A percentile compares a stretch with the other conserved stretches of the same genome.
phyloP scores from a whole-genome alignment of 2,888 invertebrate genomes.

The Gortyna flavago region DNA sequence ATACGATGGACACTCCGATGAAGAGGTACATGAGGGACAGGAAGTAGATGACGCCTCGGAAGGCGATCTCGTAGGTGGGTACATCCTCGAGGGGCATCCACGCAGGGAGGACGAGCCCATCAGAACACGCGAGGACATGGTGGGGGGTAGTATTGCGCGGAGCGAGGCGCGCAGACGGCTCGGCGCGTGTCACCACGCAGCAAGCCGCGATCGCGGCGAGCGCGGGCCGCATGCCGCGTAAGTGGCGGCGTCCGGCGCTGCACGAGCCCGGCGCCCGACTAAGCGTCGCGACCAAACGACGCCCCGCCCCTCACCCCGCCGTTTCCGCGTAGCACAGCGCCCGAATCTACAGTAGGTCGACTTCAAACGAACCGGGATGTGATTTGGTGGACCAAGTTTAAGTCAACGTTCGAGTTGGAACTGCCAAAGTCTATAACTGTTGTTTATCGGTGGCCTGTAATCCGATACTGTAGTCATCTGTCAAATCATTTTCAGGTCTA shows the following conservation, averaged over 20 bases:
- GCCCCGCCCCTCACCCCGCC: slow-evolving; percentile 66
- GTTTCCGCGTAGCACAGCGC: slow-evolving; percentile 56
- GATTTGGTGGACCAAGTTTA: slow-evolving; percentile 47
- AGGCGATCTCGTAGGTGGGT: slow-evolving; percentile 93
- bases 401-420: slow-evolving; percentile 52
- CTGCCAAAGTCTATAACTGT: slow-evolving; percentile 38
- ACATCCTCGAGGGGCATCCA: slow-evolving; percentile 96
- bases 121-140: slow-evolving; percentile 91
- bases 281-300: slow-evolving; percentile 79
- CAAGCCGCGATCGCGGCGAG: slow-evolving; percentile 84
- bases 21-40: slow-evolving; percentile 97
- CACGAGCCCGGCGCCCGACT: slow-evolving; percentile 88
- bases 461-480: slow-evolving; percentile 42
- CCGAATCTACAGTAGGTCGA: slow-evolving; percentile 61
- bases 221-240: slow-evolving; percentile 88
- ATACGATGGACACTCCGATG: slow-evolving; percentile 99
- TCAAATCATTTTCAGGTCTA: slow-evolving; percentile 36
- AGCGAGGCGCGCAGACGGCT: slow-evolving; percentile 81
- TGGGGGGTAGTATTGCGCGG: slow-evolving; percentile 82
- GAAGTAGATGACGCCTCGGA: slow-evolving; percentile 98
- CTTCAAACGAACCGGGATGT: slow-evolving; percentile 59
- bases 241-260: slow-evolving; percentile 87
- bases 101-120: slow-evolving; percentile 96
- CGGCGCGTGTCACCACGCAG: slow-evolving; percentile 86
- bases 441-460: slow-evolving; percentile 35